These are phyloP conservation scores for Centropyge bicolor DNA, from an alignment of 2,797 vertebrate species.

Conservation along the genomic window DNA sequence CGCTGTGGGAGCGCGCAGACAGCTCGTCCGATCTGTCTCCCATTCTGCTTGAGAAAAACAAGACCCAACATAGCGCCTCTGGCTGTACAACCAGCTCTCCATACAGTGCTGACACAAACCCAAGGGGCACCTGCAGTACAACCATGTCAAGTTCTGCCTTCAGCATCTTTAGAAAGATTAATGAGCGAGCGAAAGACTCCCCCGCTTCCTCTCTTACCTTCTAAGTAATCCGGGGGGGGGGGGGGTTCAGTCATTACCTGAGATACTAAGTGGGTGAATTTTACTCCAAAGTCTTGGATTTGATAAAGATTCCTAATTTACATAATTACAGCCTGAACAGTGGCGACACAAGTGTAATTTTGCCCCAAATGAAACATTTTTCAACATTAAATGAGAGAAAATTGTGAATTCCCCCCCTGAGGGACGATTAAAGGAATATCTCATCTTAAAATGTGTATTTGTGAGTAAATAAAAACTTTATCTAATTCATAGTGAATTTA, in stretches of 20 bases:
- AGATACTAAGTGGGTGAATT: conserved; percentile 73
- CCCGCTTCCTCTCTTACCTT: conserved; percentile 61
- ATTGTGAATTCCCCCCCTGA: too few relatives aligned
- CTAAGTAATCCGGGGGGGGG: conserved; percentile 71
- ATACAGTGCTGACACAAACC: conserved; percentile 62
- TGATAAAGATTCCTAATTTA: conserved; percentile 68
- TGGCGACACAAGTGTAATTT: conserved; percentile 12
- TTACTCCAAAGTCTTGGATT: conserved; percentile 67
- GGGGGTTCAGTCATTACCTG: conserved; percentile 72
- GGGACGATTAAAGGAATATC: too few relatives aligned
- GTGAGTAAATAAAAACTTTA: neutral
- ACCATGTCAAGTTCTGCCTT: conserved; percentile 76
- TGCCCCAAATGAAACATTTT: conserved; percentile 3
- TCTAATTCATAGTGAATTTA: neutral
- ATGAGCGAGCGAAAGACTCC: conserved; percentile 77
- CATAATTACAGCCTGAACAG: conserved; percentile 54
- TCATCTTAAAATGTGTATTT: neutral
- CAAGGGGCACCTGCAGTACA: conserved; percentile 61
- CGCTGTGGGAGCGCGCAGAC: conserved; percentile 44
- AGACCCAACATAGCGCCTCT: conserved; percentile 45
- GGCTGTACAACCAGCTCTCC: conserved; percentile 57
- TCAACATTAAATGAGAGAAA: conserved; percentile 19
- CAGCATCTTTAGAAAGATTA: conserved; percentile 83
- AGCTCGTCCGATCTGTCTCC: conserved; percentile 46
- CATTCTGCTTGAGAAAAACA: conserved; percentile 54